phyloP scores from a whole-genome alignment of 2,113 vertebrate species.

The Myrmophylax atrothorax region DNA sequence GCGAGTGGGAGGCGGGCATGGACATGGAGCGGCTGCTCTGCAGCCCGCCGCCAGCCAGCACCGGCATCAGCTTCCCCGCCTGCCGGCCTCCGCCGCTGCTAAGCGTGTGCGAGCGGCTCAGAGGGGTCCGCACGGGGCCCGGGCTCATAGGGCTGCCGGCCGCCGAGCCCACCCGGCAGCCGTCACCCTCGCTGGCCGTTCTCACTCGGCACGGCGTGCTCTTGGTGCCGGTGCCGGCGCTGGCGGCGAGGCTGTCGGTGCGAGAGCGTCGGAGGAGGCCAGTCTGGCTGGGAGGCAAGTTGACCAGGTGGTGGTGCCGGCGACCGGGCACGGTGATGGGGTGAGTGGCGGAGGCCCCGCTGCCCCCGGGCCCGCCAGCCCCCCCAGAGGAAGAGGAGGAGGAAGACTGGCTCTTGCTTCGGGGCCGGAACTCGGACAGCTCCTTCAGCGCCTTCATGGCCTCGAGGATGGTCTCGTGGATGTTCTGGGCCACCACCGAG shows the following conservation, averaged over 20 bases:
- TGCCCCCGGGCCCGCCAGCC: background rate
- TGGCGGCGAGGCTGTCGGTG: slow-evolving; percentile 83
- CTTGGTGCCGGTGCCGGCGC: slow-evolving; percentile 67
- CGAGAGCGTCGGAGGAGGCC: slow-evolving; percentile 84
- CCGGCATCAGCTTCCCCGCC: slow-evolving; percentile 39
- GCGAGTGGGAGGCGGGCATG: slow-evolving; percentile 88
- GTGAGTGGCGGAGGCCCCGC: slow-evolving; percentile 76
- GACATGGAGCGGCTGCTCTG: slow-evolving; percentile 92
- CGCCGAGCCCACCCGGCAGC: slow-evolving; percentile 80
- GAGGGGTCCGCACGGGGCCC: slow-evolving; percentile 79
- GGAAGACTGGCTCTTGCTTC: slow-evolving; percentile 97
- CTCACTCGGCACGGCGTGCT: slow-evolving; percentile 81
- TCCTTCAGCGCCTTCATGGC: slow-evolving; percentile 98
- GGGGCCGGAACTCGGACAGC: slow-evolving; percentile 92
- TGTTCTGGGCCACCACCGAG: slow-evolving; percentile 97
- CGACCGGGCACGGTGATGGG: slow-evolving; percentile 86
- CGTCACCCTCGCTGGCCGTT: slow-evolving; percentile 86
- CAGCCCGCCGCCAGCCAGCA: slow-evolving; percentile 73
- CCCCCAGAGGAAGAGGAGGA: slow-evolving; percentile 72
- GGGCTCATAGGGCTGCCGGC: slow-evolving; percentile 89
- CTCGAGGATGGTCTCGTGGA: slow-evolving; percentile 96
- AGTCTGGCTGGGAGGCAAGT: slow-evolving; percentile 91
- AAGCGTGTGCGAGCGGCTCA: slow-evolving; percentile 88
- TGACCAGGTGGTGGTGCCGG: slow-evolving; percentile 80
- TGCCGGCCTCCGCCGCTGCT: slow-evolving; percentile 59